These are phyloP conservation scores for Anticlea derivata DNA, from an alignment of 2,888 invertebrate genomes.

Conservation along the genomic window DNA sequence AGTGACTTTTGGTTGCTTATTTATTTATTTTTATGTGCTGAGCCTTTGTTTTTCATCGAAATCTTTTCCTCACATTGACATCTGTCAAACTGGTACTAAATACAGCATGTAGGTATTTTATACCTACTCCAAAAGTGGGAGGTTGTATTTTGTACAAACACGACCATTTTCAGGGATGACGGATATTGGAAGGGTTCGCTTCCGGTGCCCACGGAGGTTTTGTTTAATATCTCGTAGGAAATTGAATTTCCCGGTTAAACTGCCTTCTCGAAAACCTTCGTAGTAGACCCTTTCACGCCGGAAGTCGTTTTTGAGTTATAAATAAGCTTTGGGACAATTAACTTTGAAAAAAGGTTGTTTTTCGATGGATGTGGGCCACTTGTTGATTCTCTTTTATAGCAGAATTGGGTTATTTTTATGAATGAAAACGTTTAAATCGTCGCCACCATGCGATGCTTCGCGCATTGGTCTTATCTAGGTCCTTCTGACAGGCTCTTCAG, in stretches of 20 bases:
- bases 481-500: too few relatives aligned
- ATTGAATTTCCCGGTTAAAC: constrained; percentile 17
- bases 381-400: background rate
- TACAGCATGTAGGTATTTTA: too few relatives aligned
- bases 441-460: too few relatives aligned
- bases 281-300: constrained; percentile 1
- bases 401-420: too few relatives aligned
- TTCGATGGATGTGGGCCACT: background rate
- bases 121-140: background rate
- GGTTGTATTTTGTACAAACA: constrained; percentile 2
- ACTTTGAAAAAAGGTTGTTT: constrained; percentile 1
- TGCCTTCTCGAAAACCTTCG: constrained; percentile 4
- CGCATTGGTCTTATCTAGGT: too few relatives aligned
- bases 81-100: too few relatives aligned
- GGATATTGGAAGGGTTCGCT: constrained; percentile 2
- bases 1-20: too few relatives aligned
- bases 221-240: constrained; percentile 14
- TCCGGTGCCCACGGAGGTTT: constrained; percentile 1
- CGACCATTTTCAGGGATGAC: background rate
- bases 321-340: constrained; percentile 4
- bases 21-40: too few relatives aligned
- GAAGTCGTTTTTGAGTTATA: constrained; percentile 4
- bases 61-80: too few relatives aligned
- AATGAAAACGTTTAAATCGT: too few relatives aligned
- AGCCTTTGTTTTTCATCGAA: too few relatives aligned